Percentiles rank a stretch among this genome's conserved stretches.
phyloP scores from a whole-genome alignment of 2,113 vertebrate genomes.

The Ellobius talpinus region DNA sequence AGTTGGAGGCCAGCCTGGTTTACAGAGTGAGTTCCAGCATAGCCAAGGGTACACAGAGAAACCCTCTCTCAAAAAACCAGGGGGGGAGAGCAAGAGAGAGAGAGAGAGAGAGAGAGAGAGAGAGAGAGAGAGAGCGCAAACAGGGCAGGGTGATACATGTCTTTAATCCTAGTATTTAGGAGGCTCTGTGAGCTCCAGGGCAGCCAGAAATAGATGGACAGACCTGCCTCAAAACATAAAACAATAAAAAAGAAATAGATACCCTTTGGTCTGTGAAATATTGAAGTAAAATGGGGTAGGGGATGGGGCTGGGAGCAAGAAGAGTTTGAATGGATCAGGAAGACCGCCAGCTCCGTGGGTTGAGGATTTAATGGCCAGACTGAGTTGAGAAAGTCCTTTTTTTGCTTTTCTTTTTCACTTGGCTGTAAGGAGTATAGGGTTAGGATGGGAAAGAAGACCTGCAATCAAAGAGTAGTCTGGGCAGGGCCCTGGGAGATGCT shows the following conservation, averaged over 20 bases:
- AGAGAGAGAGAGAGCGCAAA: no score
- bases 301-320: no score
- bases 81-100: no score
- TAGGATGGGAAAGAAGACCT: background rate
- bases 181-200: background rate
- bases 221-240: background rate
- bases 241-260: background rate
- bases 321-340: background rate
- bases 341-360: accelerated
- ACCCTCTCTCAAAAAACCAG: background rate
- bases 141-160: no score
- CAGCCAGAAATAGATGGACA: background rate
- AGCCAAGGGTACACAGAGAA: background rate
- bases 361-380: background rate
- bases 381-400: background rate
- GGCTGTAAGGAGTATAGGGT: background rate
- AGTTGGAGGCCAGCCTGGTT: background rate
- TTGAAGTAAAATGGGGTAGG: background rate
- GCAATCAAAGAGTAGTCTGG: accelerated
- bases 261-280: background rate
- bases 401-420: background rate
- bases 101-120: no score
- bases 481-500: background rate
- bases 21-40: background rate
- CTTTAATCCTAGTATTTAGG: background rate